These are phyloP conservation scores for Tetragonula carbonaria DNA, from an alignment of 2,888 invertebrate genomes.

Conservation along the genomic window DNA sequence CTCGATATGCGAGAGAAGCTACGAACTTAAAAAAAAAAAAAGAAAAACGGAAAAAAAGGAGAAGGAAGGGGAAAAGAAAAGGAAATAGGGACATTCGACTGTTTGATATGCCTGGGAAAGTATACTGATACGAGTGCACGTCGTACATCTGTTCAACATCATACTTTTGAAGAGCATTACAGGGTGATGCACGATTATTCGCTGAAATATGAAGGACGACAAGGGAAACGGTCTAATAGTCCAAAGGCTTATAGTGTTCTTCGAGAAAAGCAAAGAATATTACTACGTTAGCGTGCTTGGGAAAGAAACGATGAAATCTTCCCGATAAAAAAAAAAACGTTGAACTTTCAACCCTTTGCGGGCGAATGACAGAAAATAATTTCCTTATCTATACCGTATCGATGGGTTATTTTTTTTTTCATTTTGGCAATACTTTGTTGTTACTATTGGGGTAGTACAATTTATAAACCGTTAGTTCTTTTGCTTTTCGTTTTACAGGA, in stretches of 20 bases:
- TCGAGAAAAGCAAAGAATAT: not conserved
- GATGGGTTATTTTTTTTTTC: too few relatives aligned
- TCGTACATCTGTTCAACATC: slow-evolving; percentile 27
- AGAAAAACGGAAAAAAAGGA: not conserved
- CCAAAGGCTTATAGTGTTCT: not conserved
- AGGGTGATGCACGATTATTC: not conserved
- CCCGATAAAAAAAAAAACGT: not conserved
- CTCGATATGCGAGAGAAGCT: slow-evolving; percentile 57
- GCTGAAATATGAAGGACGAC: not conserved
- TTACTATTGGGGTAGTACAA: too few relatives aligned
- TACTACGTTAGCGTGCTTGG: not conserved
- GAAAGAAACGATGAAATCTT: not conserved
- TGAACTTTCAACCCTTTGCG: too few relatives aligned
- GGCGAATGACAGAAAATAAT: too few relatives aligned
- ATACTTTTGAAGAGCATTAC: slow-evolving; percentile 23
- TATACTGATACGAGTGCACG: slow-evolving; percentile 7
- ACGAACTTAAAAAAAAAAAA: not conserved
- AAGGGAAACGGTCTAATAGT: not conserved
- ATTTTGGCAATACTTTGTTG: too few relatives aligned
- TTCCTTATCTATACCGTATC: too few relatives aligned
- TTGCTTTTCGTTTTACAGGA: too few relatives aligned
- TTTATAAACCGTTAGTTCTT: too few relatives aligned
- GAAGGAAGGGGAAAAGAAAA: not conserved
- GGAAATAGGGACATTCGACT: slow-evolving; percentile 23
- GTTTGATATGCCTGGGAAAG: slow-evolving; percentile 21